Evolutionary conservation across 2,888 invertebrate genomes (phyloP), one percentile per base, ranked within the genome.

Genomic region (Aethes cnicana): DNA sequence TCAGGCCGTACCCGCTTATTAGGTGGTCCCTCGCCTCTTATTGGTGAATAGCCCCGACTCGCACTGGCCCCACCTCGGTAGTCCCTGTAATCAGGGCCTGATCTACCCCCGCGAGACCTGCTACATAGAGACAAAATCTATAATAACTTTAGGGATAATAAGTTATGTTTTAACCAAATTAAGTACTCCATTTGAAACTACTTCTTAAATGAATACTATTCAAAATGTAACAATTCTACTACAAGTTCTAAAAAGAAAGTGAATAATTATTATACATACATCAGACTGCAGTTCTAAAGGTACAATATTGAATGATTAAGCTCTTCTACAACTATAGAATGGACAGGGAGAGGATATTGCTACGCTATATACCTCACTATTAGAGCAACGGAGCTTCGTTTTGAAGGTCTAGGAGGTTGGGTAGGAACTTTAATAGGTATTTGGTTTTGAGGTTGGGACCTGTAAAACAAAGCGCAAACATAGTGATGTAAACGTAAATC

Each of bases 61-160:
- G 94, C 92, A 25, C 93, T 91, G 1, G 91, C 92, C 2, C 93
- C 93, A 2, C 92, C 92, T 1, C 95, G 90, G 69, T 95, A 96
- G 56, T 96, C 96, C 53, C 95, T 91, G 62, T 94, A 94, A 70
- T 95, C 94, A 1, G 95, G 94, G 11, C 95, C 91, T 14, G 94
- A 92, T 57, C 96, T 92, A 42, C 93, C 94, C 60, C 95, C 92
- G 42, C 89, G 83, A 61, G 85, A 74, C 66, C 88, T 85, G n/a
- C n/a, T n/a, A n/a, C n/a, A n/a, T n/a, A n/a, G n/a, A n/a, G n/a
- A 49, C 59, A 66, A 63, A 28, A 55, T 39, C 54, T 20, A 7
- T n/a, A 8, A 26, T 48, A 8, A 11, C 6, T 17, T 9, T 41
- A 2, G 6, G 17, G 4, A 11, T 23, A 23, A 2, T 23, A 2